phyloP scores from a whole-genome alignment of 2,888 invertebrate species.

The Andrena camellia region DNA sequence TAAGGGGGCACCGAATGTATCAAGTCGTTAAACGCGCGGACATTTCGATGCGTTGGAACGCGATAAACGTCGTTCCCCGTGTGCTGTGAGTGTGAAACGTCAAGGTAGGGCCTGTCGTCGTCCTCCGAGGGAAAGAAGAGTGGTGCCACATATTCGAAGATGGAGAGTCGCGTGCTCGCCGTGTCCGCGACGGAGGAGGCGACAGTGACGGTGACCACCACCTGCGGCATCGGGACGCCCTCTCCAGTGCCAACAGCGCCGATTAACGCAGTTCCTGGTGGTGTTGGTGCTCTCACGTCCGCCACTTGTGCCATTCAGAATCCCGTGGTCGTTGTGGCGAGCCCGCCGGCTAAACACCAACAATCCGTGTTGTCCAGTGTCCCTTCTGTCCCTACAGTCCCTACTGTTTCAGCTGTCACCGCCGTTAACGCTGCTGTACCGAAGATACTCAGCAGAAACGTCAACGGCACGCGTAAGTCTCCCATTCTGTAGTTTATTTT shows the following conservation, averaged over 20 bases:
- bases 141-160: constrained; percentile 56
- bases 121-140: constrained; percentile 32
- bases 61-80: constrained; percentile 38
- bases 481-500: background rate
- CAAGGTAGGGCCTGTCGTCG: constrained; percentile 50
- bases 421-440: constrained; percentile 66
- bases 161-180: constrained; percentile 75
- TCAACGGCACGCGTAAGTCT: constrained; percentile 84
- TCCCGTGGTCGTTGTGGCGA: constrained; percentile 74
- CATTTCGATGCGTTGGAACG: constrained; percentile 53
- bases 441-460: constrained; percentile 83
- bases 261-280: constrained; percentile 68
- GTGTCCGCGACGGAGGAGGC: constrained; percentile 67
- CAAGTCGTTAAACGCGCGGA: constrained; percentile 46
- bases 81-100: constrained; percentile 54
- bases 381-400: constrained; percentile 59
- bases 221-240: constrained; percentile 65
- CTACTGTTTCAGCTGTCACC: constrained; percentile 35
- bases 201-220: constrained; percentile 60
- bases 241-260: constrained; percentile 75
- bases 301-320: constrained; percentile 70
- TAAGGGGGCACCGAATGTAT: constrained; percentile 17
- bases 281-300: constrained; percentile 53
- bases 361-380: constrained; percentile 59
- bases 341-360: constrained; percentile 71